Evolutionary conservation across 2,797 vertebrate genomes (phyloP).

Genomic region (Diplodus sargus): DNA sequence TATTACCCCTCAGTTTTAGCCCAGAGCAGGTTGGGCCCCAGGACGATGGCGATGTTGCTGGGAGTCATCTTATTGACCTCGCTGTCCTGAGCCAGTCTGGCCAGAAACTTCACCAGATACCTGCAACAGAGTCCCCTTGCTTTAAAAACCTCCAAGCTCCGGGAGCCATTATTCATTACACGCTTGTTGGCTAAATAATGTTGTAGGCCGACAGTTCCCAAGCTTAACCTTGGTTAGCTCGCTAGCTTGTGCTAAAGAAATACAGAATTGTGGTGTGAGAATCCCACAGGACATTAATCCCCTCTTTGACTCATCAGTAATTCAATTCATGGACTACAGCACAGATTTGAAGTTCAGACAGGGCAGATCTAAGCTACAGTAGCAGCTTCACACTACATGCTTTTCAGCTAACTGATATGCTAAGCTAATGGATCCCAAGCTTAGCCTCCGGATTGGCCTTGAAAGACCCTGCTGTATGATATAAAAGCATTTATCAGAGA

Average conservation of each 20-base stretch:
- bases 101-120: slow-evolving; percentile 98
- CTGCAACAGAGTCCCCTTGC: slow-evolving; percentile 75
- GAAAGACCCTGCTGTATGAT: no score
- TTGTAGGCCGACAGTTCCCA: neutral
- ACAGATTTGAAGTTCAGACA: no score
- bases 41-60: slow-evolving; percentile 95
- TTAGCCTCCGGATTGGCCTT: no score
- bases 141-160: neutral
- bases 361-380: no score
- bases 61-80: slow-evolving; percentile 98
- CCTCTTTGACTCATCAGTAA: no score
- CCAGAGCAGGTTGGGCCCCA: slow-evolving; percentile 98
- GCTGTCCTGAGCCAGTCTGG: slow-evolving; percentile 94
- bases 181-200: neutral
- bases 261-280: no score
- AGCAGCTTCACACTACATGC: neutral
- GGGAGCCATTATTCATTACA: neutral
- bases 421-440: no score
- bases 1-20: slow-evolving; percentile 95
- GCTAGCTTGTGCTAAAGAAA: no score
- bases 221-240: no score
- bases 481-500: no score
- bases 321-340: no score
- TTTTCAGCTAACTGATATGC: neutral
- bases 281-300: no score